Evolutionary conservation across 2,888 invertebrate species (phyloP), one percentile per base, ranked within the genome.

Genomic region (Eupithecia subfuscata): DNA sequence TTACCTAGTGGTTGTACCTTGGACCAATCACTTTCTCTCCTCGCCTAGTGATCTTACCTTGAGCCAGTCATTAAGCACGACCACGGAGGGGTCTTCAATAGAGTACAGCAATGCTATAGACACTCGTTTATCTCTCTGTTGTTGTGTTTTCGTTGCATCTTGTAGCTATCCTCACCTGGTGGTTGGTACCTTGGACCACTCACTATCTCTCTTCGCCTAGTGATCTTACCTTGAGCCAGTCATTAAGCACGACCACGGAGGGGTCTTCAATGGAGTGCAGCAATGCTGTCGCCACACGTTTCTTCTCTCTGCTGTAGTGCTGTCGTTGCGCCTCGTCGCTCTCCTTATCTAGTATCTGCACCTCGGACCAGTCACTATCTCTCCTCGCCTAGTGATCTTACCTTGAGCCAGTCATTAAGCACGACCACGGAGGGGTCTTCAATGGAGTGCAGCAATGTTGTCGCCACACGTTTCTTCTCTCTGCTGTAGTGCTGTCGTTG

Each of bases 371-470:
- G 18, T 18, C 18, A 48, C 12, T 43, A 43, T 18, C 16, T 45
- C 14, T 48, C 43, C 43, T 12, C 4, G 43, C 14, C 43, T 45
- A 14, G 18, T 1, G 12, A 7, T 9, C n/a, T 65, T 82, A 96
- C 96, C 96, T 99, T 99, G 14, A 99, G 95, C 98, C 98, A 98
- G 90, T 99, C 99, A 73, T 30, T 98, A 81, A 99, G 95, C 43
- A 99, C 98, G 37, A 99, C 97, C 0, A 99, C 98, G 0, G 98
- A 97, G 1, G 99, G 98, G 91, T 99, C 99, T 88, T 98, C 98
- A 9, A 99, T 96, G 0, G 98, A 98, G 86, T 97, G 97, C 78
- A 98, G 93, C 72, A 99, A 94, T 84, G 99, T 98, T 77, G 98
- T 97, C 0, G 99, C 98, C 11, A 98, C 98, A 37, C 98, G 95